phyloP scores from a whole-genome alignment of 2,888 invertebrate genomes.

The Alviniconcha strummeri region DNA sequence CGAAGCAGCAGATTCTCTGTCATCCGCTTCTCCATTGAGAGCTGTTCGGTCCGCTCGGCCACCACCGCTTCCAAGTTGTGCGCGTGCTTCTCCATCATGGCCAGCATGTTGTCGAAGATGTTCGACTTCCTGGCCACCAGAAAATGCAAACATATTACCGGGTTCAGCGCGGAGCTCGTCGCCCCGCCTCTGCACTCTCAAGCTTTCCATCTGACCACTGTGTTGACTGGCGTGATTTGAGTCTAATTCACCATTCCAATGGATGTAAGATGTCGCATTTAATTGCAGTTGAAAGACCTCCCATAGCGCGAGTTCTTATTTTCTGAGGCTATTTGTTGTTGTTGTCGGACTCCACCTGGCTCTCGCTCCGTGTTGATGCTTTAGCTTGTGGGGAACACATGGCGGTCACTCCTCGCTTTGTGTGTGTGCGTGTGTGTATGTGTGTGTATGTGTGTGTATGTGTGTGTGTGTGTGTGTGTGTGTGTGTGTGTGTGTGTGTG shows the following conservation, averaged over 20 bases:
- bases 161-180: too few species aligned
- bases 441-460: conserved; percentile 12
- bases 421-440: not conserved
- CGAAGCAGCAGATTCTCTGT: conserved; percentile 87
- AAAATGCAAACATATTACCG: not conserved
- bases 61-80: conserved; percentile 94
- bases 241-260: too few species aligned
- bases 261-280: too few species aligned
- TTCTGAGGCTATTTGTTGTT: too few species aligned
- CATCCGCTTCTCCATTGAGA: conserved; percentile 96
- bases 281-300: too few species aligned
- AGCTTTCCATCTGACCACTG: too few species aligned
- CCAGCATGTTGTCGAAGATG: conserved; percentile 98
- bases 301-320: too few species aligned
- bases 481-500: not conserved
- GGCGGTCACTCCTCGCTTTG: not conserved
- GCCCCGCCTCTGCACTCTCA: too few species aligned
- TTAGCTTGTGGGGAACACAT: too few species aligned
- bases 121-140: conserved; percentile 76
- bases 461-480: conserved; percentile 22
- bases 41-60: conserved; percentile 92
- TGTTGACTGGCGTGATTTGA: too few species aligned
- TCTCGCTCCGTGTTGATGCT: too few species aligned
- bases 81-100: conserved; percentile 97
- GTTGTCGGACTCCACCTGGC: too few species aligned